phyloP scores from a whole-genome alignment of 2,797 vertebrate genomes.

The Zenarchopterus dispar region DNA sequence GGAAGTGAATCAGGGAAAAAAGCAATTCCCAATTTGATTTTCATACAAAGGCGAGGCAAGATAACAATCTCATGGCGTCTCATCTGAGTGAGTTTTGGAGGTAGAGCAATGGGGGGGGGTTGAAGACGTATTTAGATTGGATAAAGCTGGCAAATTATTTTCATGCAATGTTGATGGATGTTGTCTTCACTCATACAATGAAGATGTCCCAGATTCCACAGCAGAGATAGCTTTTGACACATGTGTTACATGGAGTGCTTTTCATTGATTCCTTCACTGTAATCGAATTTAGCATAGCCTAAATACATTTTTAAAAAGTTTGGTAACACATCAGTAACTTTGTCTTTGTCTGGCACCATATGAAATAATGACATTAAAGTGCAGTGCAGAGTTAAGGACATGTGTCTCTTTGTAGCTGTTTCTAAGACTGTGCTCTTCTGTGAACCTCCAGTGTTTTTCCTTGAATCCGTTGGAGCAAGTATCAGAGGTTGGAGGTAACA shows the following conservation, averaged over 20 bases:
- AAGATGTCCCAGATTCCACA: conserved; percentile 75
- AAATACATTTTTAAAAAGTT: conserved; percentile 43
- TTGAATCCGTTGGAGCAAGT: too few species aligned
- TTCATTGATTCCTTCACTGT: conserved; percentile 47
- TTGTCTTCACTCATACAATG: conserved; percentile 81
- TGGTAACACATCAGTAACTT: conserved; percentile 40
- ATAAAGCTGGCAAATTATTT: conserved; percentile 85
- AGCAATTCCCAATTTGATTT: conserved; percentile 87
- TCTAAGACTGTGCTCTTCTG: too few species aligned
- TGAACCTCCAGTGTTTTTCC: too few species aligned
- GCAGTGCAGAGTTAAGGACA: background rate
- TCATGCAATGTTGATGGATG: conserved; percentile 80
- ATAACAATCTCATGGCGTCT: conserved; percentile 84
- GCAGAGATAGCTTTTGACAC: conserved; percentile 73
- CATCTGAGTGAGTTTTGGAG: conserved; percentile 81
- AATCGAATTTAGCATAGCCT: conserved; percentile 39
- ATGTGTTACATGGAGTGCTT: conserved; percentile 66
- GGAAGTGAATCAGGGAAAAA: conserved; percentile 83
- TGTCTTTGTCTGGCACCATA: conserved; percentile 13
- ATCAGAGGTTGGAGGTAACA: too few species aligned
- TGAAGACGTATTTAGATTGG: conserved; percentile 82
- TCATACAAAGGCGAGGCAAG: conserved; percentile 79
- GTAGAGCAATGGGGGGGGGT: conserved; percentile 67
- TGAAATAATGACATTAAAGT: conserved; percentile 19
- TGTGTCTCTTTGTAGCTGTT: background rate